Evolutionary conservation across 2,888 invertebrate genomes (phyloP).

Genomic region (Brachylomia viminalis): DNA sequence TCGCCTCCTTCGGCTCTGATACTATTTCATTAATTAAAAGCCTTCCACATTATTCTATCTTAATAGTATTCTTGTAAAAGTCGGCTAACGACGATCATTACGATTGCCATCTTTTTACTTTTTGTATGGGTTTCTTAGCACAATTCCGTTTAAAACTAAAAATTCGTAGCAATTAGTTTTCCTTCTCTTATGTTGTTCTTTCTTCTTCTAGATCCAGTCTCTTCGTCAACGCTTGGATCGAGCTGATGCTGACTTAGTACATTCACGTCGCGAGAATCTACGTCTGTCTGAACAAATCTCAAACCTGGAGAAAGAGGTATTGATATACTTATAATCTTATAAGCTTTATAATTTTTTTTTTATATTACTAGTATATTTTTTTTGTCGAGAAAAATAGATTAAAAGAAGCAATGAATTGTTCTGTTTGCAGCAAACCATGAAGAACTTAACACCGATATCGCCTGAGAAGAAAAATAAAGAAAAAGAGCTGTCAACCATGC

Average conservation of each 20-base stretch:
- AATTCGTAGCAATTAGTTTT: background rate
- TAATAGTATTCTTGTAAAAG: background rate
- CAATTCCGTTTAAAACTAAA: background rate
- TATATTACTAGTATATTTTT: background rate
- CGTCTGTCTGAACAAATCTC: conserved; percentile 95
- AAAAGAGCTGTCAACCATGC: conserved; percentile 93
- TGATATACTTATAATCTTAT: background rate
- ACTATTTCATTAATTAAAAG: too few relatives aligned
- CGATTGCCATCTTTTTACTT: background rate
- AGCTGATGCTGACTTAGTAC: conserved; percentile 95
- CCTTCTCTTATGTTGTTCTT: background rate
- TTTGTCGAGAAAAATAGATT: background rate
- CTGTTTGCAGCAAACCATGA: conserved; percentile 90
- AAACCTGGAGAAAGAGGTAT: conserved; percentile 95
- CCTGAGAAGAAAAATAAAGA: conserved; percentile 92
- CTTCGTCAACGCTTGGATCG: conserved; percentile 94
- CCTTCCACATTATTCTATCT: background rate
- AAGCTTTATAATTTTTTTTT: background rate
- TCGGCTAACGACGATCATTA: background rate
- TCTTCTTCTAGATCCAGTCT: conserved; percentile 90
- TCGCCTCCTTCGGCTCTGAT: too few relatives aligned
- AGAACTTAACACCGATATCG: conserved; percentile 90
- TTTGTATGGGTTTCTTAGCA: background rate
- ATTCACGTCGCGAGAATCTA: conserved; percentile 95
- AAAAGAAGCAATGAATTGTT: conserved; percentile 24